phyloP scores from a whole-genome alignment of 1,140 invertebrate species.

The Drosophila mojavensis region DNA sequence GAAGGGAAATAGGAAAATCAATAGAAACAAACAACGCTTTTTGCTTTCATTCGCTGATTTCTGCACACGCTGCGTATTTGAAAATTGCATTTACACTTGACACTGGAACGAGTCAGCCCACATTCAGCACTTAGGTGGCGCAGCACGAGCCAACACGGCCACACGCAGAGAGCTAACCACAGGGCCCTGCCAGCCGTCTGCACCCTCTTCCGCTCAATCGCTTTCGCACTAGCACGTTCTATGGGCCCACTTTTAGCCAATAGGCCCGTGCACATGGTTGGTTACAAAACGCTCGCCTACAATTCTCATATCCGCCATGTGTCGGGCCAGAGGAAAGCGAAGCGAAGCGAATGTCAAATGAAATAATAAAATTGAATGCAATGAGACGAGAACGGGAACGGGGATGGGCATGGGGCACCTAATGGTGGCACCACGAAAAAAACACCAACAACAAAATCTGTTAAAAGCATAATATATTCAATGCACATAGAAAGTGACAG shows the following conservation, averaged over 20 bases:
- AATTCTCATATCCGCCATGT: constrained; percentile 46
- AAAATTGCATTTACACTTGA: constrained; percentile 78
- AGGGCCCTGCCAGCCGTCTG: neutral
- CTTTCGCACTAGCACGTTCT: constrained; percentile 34
- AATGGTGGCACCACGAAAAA: too few relatives aligned
- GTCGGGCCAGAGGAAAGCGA: constrained; percentile 10
- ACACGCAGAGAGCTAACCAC: too few relatives aligned
- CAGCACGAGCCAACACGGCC: neutral
- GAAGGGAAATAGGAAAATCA: constrained; percentile 53
- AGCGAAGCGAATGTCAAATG: constrained; percentile 31
- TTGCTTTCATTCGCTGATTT: constrained; percentile 64
- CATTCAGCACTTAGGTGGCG: neutral
- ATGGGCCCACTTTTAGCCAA: constrained; percentile 34
- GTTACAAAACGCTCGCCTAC: constrained; percentile 51
- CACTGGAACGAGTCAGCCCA: constrained; percentile 38
- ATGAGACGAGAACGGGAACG: neutral
- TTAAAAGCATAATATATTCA: constrained; percentile 18
- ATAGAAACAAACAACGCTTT: constrained; percentile 52
- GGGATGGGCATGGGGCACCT: neutral
- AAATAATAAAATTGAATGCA: constrained; percentile 43
- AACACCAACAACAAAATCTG: constrained; percentile 5
- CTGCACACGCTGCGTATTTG: constrained; percentile 67
- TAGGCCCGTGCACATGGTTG: constrained; percentile 40
- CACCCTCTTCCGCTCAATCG: constrained; percentile 24
- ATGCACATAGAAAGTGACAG: constrained; percentile 12